phyloP scores from a whole-genome alignment of 2,888 invertebrate species.

The Emmelina monodactyla region DNA sequence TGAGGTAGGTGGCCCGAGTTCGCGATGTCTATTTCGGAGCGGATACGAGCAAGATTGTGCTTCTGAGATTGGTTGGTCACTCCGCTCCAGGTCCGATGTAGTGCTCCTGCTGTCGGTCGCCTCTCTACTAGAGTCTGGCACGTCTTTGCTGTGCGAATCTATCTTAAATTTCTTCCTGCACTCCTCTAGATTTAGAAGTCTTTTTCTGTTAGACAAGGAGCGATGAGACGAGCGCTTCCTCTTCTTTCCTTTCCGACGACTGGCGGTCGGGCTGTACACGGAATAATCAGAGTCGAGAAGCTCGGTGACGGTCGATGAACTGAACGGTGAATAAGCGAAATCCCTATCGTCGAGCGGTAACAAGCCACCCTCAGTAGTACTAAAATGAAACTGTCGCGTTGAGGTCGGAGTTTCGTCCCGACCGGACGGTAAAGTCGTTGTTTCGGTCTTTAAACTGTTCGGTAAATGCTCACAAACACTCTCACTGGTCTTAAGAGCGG shows the following conservation, averaged over 20 bases:
- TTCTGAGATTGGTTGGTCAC: neutral
- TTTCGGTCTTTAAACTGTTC: slow-evolving; percentile 21
- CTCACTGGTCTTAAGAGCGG: slow-evolving; percentile 52
- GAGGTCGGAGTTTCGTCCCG: slow-evolving; percentile 30
- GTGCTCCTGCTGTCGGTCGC: slow-evolving; percentile 24
- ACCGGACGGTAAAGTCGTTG: too few relatives aligned
- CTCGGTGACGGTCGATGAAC: slow-evolving; percentile 57
- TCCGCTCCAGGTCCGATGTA: slow-evolving; percentile 6
- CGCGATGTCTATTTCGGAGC: slow-evolving; percentile 37
- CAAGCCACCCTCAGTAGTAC: slow-evolving; percentile 46
- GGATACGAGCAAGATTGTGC: slow-evolving; percentile 29
- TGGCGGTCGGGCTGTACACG: slow-evolving; percentile 54
- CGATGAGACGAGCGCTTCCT: slow-evolving; percentile 51
- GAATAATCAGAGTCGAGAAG: slow-evolving; percentile 57
- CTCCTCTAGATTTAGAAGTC: slow-evolving; percentile 40
- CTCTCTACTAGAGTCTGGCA: slow-evolving; percentile 28
- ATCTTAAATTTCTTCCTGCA: slow-evolving; percentile 62
- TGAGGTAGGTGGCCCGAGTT: slow-evolving; percentile 41
- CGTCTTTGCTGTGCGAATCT: slow-evolving; percentile 48
- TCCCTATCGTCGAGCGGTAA: slow-evolving; percentile 60
- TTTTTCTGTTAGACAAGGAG: slow-evolving; percentile 45
- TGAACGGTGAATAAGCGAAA: slow-evolving; percentile 58
- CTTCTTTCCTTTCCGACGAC: slow-evolving; percentile 50
- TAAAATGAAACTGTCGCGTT: slow-evolving; percentile 23
- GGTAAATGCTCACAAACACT: slow-evolving; percentile 45